Conservation (phyloP, 2,797 vertebrate genomes). For the Lithobates pipiens region DNA sequence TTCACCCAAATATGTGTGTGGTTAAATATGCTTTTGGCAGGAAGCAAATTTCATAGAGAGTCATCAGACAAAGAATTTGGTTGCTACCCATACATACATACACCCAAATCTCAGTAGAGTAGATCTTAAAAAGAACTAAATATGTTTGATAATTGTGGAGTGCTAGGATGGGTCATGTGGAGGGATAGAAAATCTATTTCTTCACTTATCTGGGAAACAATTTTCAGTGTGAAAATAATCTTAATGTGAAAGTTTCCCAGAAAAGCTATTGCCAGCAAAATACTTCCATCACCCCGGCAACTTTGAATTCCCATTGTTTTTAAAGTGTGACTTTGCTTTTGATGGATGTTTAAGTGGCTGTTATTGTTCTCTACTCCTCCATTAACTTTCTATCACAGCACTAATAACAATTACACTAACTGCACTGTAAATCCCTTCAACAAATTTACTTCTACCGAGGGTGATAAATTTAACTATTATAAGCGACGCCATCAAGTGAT, state of each 20-base stretch:
- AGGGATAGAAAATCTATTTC: background rate
- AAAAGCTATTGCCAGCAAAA: background rate
- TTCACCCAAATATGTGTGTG: no score
- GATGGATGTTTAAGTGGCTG: slow-evolving; percentile 34
- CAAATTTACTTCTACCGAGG: slow-evolving; percentile 35
- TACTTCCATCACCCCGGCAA: background rate
- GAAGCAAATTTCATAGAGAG: no score
- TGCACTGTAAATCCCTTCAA: slow-evolving; percentile 47
- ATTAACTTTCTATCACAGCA: slow-evolving; percentile 36
- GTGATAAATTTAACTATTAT: slow-evolving; percentile 49
- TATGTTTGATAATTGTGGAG: no score
- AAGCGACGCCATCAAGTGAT: slow-evolving; percentile 23
- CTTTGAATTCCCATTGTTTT: slow-evolving; percentile 6
- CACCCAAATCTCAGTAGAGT: no score
- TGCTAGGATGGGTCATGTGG: no score
- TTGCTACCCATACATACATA: no score
- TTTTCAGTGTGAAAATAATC: background rate
- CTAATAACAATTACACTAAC: slow-evolving; percentile 56
- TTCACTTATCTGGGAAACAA: background rate
- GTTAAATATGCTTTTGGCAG: no score
- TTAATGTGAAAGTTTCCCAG: background rate
- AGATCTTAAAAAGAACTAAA: no score
- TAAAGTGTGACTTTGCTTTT: slow-evolving; percentile 47
- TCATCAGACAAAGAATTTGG: no score
- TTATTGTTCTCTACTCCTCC: slow-evolving; percentile 32